Conservation (phyloP, 2,888 invertebrate species). For the Cephus spinipes region DNA sequence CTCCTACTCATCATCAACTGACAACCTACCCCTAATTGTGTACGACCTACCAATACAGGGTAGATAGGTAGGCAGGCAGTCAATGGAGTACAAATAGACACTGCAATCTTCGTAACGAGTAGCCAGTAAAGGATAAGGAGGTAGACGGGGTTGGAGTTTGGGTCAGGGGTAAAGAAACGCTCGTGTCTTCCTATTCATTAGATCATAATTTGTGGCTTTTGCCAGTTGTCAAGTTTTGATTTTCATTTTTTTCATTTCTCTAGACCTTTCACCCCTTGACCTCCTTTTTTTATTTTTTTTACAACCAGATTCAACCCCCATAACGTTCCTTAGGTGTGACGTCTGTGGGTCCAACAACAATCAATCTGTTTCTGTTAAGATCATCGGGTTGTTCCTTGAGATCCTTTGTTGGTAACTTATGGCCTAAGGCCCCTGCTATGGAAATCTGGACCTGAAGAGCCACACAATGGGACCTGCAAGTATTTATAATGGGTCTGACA, state of each 20-base stretch:
- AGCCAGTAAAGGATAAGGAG: conserved; percentile 20
- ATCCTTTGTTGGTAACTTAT: not conserved
- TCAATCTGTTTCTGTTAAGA: not conserved
- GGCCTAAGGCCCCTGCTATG: not conserved
- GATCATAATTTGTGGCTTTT: not conserved
- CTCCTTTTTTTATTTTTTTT: not conserved
- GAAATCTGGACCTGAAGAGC: not conserved
- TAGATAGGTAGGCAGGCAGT: conserved; percentile 20
- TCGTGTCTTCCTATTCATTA: not conserved
- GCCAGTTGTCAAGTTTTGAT: not conserved
- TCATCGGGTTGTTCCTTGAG: not conserved
- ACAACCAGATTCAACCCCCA: not conserved
- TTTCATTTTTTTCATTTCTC: not conserved
- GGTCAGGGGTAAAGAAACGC: not conserved
- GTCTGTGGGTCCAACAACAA: not conserved
- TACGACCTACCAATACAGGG: conserved; percentile 7
- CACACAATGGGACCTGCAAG: not conserved
- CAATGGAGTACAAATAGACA: conserved; percentile 46
- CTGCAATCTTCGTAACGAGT: conserved; percentile 55
- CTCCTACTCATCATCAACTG: conserved; percentile 12
- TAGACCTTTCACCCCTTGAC: not conserved
- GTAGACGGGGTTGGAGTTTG: not conserved
- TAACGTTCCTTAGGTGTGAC: not conserved
- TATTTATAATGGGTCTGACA: not conserved
- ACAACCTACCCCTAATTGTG: conserved; percentile 43